Evolutionary conservation across 2,888 invertebrate species (phyloP).

Genomic region (Amphipyra berbera): DNA sequence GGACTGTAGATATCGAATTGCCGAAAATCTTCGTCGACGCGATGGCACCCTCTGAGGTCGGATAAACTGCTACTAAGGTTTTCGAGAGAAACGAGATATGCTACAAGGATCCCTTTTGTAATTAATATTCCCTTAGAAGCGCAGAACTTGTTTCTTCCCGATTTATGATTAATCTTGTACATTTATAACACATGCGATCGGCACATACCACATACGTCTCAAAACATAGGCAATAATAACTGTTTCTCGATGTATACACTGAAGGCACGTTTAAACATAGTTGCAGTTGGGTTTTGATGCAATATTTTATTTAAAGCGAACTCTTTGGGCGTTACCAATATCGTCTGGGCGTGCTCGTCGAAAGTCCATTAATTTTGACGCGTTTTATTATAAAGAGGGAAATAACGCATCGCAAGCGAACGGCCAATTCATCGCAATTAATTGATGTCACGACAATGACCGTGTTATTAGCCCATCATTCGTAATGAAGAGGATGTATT

Average conservation of each 20-base stretch:
- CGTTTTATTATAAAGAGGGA: constrained; percentile 67
- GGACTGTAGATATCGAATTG: constrained; percentile 72
- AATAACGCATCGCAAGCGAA: constrained; percentile 50
- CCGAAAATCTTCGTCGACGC: constrained; percentile 67
- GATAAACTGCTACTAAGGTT: constrained; percentile 65
- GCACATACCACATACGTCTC: background rate
- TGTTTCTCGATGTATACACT: background rate
- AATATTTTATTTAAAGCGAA: background rate
- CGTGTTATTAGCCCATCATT: constrained; percentile 65
- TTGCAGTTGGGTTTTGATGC: background rate
- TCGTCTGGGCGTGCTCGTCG: constrained; percentile 50
- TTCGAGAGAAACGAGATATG: constrained; percentile 63
- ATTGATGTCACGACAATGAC: constrained; percentile 75
- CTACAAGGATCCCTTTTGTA: constrained; percentile 57
- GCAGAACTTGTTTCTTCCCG: constrained; percentile 34
- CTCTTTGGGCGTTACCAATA: constrained; percentile 55
- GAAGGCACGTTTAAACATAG: background rate
- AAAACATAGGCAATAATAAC: background rate
- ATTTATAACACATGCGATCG: constrained; percentile 24
- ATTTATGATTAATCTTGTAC: constrained; percentile 47
- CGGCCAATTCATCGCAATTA: constrained; percentile 71
- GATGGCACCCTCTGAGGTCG: constrained; percentile 59
- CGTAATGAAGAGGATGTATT: constrained; percentile 48
- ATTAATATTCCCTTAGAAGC: constrained; percentile 60
- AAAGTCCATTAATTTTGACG: constrained; percentile 66